Conservation (phyloP, 2,113 vertebrate genomes). For the Coptodon bakossiorum region DNA sequence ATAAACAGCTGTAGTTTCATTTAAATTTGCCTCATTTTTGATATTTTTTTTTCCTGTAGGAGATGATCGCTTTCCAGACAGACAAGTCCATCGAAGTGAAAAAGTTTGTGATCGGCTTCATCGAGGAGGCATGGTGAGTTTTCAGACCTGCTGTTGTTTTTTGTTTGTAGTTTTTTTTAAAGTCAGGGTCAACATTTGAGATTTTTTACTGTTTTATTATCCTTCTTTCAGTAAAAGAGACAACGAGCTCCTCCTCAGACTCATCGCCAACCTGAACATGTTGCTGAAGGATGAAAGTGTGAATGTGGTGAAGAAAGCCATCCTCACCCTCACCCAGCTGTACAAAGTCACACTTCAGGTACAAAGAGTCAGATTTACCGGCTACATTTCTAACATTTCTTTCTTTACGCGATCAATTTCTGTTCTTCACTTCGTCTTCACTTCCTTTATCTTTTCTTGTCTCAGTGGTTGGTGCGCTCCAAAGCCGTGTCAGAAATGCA, state of each 20-base stretch:
- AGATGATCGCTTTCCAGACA: conserved; percentile 90
- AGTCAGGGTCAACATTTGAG: background rate
- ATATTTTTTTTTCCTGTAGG: conserved; percentile 56
- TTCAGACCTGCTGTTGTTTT: background rate
- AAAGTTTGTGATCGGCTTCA: conserved; percentile 93
- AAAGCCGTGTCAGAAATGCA: conserved; percentile 81
- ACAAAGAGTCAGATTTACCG: background rate
- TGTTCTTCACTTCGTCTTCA: background rate
- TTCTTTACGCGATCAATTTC: background rate
- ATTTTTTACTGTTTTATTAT: background rate
- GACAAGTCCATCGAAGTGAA: conserved; percentile 90
- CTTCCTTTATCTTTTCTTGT: background rate
- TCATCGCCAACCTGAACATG: conserved; percentile 93
- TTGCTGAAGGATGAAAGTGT: conserved; percentile 88
- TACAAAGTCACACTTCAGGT: conserved; percentile 92
- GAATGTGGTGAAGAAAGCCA: conserved; percentile 92
- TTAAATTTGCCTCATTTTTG: background rate
- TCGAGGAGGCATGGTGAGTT: conserved; percentile 89
- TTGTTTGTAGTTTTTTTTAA: background rate
- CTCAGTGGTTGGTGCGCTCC: conserved; percentile 86
- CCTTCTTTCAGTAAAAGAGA: conserved; percentile 80
- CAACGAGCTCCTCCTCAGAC: conserved; percentile 85
- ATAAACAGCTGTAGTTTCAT: background rate
- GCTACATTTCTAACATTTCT: background rate
- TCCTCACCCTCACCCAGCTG: conserved; percentile 91